Base-by-base conservation (phyloP, 2,888 invertebrate genomes). In the Drosophila cognata region DNA sequence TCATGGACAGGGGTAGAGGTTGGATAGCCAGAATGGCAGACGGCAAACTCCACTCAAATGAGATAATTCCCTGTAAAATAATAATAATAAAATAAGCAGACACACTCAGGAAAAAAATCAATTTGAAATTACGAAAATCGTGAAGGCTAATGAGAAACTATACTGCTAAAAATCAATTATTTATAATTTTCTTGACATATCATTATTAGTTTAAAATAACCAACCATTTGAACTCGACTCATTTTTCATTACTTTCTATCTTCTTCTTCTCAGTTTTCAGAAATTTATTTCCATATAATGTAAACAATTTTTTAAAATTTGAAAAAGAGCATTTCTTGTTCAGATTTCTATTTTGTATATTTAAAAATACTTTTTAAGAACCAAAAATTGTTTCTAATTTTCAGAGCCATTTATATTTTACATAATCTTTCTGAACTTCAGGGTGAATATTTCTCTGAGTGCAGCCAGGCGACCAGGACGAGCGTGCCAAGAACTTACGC, bases 21-120 rank as follows among this genome's bases (percentile, higher is more conserved):
- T 28, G n/a, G 43, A 35, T 46, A 53, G 56, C 53, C 64, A 55
- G 67, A 58, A 56, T 56, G 66, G 50, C 59, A 63, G 64, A 36
- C 52, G 63, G 67, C 51, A 59, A 76, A 83, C 89, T 89, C 80
- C 85, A 89, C 82, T 89, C 91, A 90, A 91, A 90, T 91, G 84
- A 91, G 89, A 91, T 91, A 91, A 91, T 91, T 89, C 91, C 89
- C 91, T 90, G 85, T 91, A 88, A 86, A 89, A 89, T 89, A 88
- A 88, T 88, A 89, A 88, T 88, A 89, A 89, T 88, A 89, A 89
- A 89, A 88, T 82, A 88, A 84, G 81, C 83, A 81, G 62, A 53
- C 31, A 57, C 41, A 29, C 46, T 46, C 16, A 46, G 7, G 1
- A 46, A 46, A 46, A 46, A 25, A 46, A 16, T 8, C 8, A 25